Conservation (phyloP, 2,113 vertebrate genomes). For the Pungitius pungitius region DNA sequence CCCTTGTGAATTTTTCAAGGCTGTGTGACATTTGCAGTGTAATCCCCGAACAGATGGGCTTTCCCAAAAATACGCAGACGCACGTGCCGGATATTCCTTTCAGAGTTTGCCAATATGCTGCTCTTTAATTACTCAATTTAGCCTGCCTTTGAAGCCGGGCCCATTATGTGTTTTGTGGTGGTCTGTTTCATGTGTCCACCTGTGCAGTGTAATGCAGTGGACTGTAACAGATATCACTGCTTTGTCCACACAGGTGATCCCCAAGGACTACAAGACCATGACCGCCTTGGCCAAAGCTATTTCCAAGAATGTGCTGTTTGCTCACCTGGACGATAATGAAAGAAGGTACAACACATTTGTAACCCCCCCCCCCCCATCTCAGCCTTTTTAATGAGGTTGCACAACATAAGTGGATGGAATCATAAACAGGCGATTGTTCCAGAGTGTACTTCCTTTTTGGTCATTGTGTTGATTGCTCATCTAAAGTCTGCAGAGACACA, state of each 20-base stretch:
- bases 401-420: slow-evolving; percentile 24
- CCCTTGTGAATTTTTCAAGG: slow-evolving; percentile 60
- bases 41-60: slow-evolving; percentile 76
- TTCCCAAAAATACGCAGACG: slow-evolving; percentile 73
- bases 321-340: slow-evolving; percentile 97
- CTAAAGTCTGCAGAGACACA: background rate
- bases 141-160: slow-evolving; percentile 63
- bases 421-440: slow-evolving; percentile 29
- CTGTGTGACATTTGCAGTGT: slow-evolving; percentile 61
- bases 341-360: slow-evolving; percentile 84
- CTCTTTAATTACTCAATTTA: slow-evolving; percentile 74
- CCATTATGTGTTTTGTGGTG: slow-evolving; percentile 52
- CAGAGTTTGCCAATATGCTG: slow-evolving; percentile 66
- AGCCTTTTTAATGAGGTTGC: background rate
- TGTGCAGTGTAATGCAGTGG: slow-evolving; percentile 41
- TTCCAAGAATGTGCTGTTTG: slow-evolving; percentile 96
- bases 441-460: slow-evolving; percentile 33
- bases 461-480: slow-evolving; percentile 61
- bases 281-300: slow-evolving; percentile 96
- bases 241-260: slow-evolving; percentile 88
- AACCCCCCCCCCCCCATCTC: background rate
- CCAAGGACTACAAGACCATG: slow-evolving; percentile 99
- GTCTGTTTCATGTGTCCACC: slow-evolving; percentile 71
- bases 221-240: slow-evolving; percentile 27
- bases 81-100: slow-evolving; percentile 70